Evolutionary conservation across 2,888 invertebrate genomes (phyloP).

Genomic region (Cantharis rustica): DNA sequence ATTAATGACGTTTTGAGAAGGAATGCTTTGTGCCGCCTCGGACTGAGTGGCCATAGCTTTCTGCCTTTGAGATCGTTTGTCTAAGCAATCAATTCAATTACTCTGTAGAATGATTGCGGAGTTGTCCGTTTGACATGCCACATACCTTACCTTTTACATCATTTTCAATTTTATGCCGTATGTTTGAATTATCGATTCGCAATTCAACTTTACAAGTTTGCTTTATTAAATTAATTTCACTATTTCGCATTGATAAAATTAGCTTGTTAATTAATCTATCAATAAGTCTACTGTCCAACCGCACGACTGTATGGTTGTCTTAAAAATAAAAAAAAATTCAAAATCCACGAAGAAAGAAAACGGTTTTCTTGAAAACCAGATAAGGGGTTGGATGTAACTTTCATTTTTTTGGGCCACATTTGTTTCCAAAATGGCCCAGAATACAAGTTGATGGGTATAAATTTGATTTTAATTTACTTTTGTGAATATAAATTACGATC

Average conservation of each 20-base stretch:
- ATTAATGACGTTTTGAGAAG: slow-evolving; percentile 57
- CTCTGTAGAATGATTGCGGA: slow-evolving; percentile 51
- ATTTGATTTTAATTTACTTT: no score
- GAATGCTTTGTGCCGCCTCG: slow-evolving; percentile 53
- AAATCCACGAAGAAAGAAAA: no score
- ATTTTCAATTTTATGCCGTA: slow-evolving; percentile 6
- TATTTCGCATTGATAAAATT: neutral
- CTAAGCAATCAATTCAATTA: slow-evolving; percentile 58
- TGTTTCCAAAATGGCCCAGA: no score
- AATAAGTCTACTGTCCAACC: neutral
- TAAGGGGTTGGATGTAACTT: no score
- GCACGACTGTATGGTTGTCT: neutral
- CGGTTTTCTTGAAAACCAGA: no score
- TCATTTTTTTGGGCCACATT: no score
- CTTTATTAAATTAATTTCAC: neutral
- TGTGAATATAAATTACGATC: no score
- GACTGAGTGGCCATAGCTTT: slow-evolving; percentile 37
- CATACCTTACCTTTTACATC: slow-evolving; percentile 38
- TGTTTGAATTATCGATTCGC: neutral
- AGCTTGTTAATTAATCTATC: neutral
- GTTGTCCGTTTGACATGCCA: slow-evolving; percentile 50
- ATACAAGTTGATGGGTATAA: no score
- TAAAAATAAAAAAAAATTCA: no score
- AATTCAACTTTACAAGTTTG: neutral
- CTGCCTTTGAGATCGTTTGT: slow-evolving; percentile 54